These are phyloP conservation scores for Corvus cornix DNA, from an alignment of 2,113 vertebrate species.

Conservation along the genomic window DNA sequence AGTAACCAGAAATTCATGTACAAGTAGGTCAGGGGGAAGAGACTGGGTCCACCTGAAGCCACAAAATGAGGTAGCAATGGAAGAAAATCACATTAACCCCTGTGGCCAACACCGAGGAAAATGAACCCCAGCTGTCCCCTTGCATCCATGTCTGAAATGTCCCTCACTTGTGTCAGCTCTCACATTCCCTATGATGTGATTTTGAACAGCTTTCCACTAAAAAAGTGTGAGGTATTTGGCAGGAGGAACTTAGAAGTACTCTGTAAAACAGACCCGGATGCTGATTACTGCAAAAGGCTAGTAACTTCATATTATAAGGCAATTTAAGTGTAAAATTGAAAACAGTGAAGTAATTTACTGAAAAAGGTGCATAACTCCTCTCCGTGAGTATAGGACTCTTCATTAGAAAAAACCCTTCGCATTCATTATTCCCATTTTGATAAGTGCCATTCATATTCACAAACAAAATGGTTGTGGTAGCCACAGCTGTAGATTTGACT, in stretches of 20 bases:
- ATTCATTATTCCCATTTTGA: not conserved
- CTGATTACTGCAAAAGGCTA: not conserved
- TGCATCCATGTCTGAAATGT: rapidly evolving
- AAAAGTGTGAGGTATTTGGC: not conserved
- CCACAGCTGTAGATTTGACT: not conserved
- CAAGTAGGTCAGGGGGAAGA: not conserved
- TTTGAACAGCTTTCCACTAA: not conserved
- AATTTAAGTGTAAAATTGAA: not conserved
- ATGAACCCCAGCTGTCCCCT: not conserved
- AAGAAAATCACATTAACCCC: not conserved
- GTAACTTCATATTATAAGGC: not conserved
- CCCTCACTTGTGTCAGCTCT: not conserved
- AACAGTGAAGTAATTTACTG: not conserved
- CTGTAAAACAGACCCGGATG: not conserved
- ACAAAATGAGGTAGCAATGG: not conserved
- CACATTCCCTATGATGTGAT: not conserved
- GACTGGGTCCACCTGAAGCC: not conserved
- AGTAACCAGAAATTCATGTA: not conserved
- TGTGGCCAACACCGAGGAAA: not conserved
- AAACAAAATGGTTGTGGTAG: not conserved
- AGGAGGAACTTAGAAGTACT: not conserved
- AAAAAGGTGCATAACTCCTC: not conserved
- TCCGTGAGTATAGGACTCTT: not conserved
- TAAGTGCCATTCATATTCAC: not conserved
- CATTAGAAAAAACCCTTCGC: not conserved